Percentiles rank a stretch among this genome's conserved stretches.
These are phyloP conservation scores for Zoanthus solanderi DNA, from an alignment of 92 coral and sea anemone genomes.

Conservation along the genomic window DNA sequence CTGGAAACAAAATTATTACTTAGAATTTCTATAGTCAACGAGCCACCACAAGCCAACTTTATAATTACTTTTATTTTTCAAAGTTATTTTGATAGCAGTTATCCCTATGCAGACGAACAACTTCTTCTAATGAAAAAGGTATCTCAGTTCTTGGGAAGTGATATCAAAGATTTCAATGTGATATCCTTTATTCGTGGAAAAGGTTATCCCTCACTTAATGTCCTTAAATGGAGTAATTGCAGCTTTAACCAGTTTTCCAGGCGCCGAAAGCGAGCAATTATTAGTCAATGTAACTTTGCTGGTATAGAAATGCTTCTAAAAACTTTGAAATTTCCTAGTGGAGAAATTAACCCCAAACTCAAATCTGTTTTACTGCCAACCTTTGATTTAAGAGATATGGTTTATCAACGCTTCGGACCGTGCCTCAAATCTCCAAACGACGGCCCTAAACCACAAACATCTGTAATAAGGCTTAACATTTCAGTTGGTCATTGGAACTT, in stretches of 20 bases:
- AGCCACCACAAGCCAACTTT: conserved; percentile 32
- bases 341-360: conserved; percentile 27
- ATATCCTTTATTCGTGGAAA: conserved; percentile 53
- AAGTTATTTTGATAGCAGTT: conserved; percentile 45
- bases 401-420: conserved; percentile 54
- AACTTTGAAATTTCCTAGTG: conserved; percentile 9
- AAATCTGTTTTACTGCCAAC: conserved; percentile 34
- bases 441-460: conserved; percentile 25
- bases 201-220: conserved; percentile 57
- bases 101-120: conserved; percentile 46
- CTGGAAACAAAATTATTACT: conserved; percentile 22
- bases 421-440: conserved; percentile 39
- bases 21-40: conserved; percentile 19
- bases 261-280: conserved; percentile 14
- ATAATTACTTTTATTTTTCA: conserved; percentile 34
- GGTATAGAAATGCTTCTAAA: conserved; percentile 31
- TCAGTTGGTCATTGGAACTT: conserved; percentile 36
- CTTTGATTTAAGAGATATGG: conserved; percentile 30
- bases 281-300: conserved; percentile 19
- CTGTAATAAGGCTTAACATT: conserved; percentile 40
- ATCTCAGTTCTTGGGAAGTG: conserved; percentile 19
- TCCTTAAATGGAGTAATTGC: conserved; percentile 54
- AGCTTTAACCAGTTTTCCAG: conserved; percentile 13
- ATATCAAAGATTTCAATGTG: conserved; percentile 29
- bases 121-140: conserved; percentile 34